phyloP scores from a whole-genome alignment of 1,140 invertebrate species.

The Pogonus chalceus region DNA sequence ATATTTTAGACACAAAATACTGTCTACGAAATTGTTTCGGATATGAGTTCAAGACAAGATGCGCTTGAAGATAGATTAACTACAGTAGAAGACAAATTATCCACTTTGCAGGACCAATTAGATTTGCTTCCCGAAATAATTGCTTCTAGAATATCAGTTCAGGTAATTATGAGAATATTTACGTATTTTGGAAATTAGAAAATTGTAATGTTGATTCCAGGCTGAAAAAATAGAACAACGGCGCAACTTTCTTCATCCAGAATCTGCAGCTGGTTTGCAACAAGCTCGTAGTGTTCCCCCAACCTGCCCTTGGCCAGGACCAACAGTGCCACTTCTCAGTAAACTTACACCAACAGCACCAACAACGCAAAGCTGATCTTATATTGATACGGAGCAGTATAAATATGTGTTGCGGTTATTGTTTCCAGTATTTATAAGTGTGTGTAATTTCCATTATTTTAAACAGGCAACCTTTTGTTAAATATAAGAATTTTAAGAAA shows the following conservation, averaged over 20 bases:
- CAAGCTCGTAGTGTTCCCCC: slow-evolving; percentile 32
- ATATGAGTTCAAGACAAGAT: slow-evolving; percentile 87
- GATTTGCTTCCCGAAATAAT: slow-evolving; percentile 75
- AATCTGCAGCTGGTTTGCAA: slow-evolving; percentile 54
- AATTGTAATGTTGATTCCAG: slow-evolving; percentile 18
- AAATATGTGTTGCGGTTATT: too few relatives aligned
- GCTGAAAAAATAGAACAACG: slow-evolving; percentile 58
- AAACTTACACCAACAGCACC: slow-evolving; percentile 35
- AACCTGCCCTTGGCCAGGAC: slow-evolving; percentile 32
- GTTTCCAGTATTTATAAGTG: too few relatives aligned
- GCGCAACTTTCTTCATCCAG: slow-evolving; percentile 74
- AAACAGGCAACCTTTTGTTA: too few relatives aligned
- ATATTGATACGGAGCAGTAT: too few relatives aligned
- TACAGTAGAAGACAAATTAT: slow-evolving; percentile 79
- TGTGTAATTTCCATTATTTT: too few relatives aligned
- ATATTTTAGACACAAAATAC: slow-evolving; percentile 88
- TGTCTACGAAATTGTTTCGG: slow-evolving; percentile 92
- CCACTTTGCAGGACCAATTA: slow-evolving; percentile 62
- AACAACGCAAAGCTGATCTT: too few relatives aligned
- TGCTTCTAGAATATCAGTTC: slow-evolving; percentile 37
- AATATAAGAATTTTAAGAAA: too few relatives aligned
- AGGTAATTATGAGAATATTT: slow-evolving; percentile 29
- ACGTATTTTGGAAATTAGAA: too few relatives aligned
- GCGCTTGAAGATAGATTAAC: slow-evolving; percentile 78
- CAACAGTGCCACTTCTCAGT: slow-evolving; percentile 29